Base-by-base conservation (phyloP, 1,140 invertebrate species). In the Brachionus sp. region DNA sequence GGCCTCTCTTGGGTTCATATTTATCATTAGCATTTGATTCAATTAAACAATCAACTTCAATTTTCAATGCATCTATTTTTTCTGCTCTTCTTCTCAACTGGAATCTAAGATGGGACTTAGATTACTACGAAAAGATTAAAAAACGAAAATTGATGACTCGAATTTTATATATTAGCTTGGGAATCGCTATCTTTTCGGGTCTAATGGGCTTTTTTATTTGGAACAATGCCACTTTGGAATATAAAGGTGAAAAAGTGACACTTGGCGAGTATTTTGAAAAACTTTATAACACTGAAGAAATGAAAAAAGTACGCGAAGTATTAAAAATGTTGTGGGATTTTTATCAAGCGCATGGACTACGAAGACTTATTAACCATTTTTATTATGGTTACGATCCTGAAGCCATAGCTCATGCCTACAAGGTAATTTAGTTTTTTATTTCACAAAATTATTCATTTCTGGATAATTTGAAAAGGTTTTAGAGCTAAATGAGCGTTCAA, bases 321-420 rank as follows among this genome's bases (percentile, higher is more conserved):
- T 86, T 96, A 0, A 87, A 91, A n/a, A 92, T 93, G 66, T 92
- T 94, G 0, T 95, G 93, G 89, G 89, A 90, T 19, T 93, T 92
- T 87, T 92, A 92, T 0, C 91, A 92, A 86, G 90, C 92, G 84
- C 92, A 95, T 87, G 95, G 95, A 44, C 96, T 94, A 1, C 97
- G 94, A 93, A 92, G 93, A 85, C 10, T 66, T 9, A 75, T 83
- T 9, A 68, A 83, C 7, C 93, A 96, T 87, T 91, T 97, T 9
- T 91, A 95, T 10, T 93, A 95, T 84, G 90, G 94, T 23, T 84
- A 91, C 9, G 96, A 98, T 90, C 93, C 94, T 5, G 91, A 93
- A 86, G 95, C 95, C 0, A 95, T 96, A 88, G 91, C 93, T 77
- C 95, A 96, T 89, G 94, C 95, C 7, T 94, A 94, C 84, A 94